Evolutionary conservation across 2,888 invertebrate species (phyloP).

Genomic region (Caenorhabditis angaria): DNA sequence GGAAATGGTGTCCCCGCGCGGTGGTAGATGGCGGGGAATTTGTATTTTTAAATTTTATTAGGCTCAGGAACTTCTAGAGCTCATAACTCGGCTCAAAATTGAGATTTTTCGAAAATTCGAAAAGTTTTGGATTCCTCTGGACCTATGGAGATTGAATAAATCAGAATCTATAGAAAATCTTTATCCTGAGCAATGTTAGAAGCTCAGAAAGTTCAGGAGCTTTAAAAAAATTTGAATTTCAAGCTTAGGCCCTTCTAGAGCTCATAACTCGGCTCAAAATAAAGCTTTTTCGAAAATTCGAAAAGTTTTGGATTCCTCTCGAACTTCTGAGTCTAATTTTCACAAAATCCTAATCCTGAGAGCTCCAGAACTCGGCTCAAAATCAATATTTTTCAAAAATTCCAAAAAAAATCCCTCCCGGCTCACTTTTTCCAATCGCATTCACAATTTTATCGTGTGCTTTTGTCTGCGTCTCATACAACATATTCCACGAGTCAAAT

Average conservation of each 20-base stretch:
- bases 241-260: no score
- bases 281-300: background rate
- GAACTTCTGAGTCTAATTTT: background rate
- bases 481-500: conserved; percentile 45
- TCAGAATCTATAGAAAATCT: no score
- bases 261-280: no score
- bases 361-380: background rate
- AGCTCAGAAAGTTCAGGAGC: no score
- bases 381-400: conserved; percentile 3
- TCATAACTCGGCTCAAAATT: background rate
- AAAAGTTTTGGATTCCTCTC: background rate
- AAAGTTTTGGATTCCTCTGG: background rate
- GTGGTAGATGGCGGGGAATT: no score
- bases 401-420: background rate
- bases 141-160: no score
- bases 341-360: background rate
- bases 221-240: no score
- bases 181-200: no score
- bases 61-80: no score
- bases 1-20: no score
- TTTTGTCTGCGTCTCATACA: conserved; percentile 42
- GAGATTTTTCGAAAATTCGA: background rate
- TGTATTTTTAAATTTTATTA: no score
- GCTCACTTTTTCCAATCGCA: conserved; percentile 41
- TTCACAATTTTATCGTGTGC: conserved; percentile 46